Conservation (phyloP, 2,797 vertebrate species). For the Gallirallus australis region DNA sequence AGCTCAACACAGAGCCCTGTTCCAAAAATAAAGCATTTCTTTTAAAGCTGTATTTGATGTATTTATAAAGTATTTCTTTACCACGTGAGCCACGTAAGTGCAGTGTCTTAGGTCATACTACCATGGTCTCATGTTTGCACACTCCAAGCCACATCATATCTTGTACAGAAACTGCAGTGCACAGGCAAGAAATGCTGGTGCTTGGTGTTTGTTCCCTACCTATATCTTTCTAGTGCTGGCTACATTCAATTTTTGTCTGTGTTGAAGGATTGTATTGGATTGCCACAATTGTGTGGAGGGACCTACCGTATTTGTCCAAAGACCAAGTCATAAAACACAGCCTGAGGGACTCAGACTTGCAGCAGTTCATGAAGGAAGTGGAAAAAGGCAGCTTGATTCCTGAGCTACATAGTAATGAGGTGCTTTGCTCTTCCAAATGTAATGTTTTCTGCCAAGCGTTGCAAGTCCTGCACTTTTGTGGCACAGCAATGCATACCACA, state of each 20-base stretch:
- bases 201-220: no score
- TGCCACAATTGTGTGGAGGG: not conserved
- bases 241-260: not conserved
- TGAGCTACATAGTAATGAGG: not conserved
- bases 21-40: not conserved
- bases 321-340: not conserved
- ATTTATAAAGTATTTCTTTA: not conserved
- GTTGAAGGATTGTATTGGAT: fast-evolving
- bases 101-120: not conserved
- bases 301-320: not conserved
- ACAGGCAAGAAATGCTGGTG: not conserved
- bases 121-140: not conserved
- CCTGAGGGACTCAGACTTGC: not conserved
- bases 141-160: not conserved
- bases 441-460: not conserved
- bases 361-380: not conserved
- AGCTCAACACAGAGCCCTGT: not conserved
- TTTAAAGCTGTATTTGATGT: not conserved
- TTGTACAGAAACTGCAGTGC: not conserved
- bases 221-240: not conserved
- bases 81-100: not conserved
- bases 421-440: not conserved
- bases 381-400: not conserved
- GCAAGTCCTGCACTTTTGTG: not conserved
- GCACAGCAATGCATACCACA: fast-evolving